Evolutionary conservation across 2,797 vertebrate species (phyloP).

Genomic region (Discoglossus pictus): DNA sequence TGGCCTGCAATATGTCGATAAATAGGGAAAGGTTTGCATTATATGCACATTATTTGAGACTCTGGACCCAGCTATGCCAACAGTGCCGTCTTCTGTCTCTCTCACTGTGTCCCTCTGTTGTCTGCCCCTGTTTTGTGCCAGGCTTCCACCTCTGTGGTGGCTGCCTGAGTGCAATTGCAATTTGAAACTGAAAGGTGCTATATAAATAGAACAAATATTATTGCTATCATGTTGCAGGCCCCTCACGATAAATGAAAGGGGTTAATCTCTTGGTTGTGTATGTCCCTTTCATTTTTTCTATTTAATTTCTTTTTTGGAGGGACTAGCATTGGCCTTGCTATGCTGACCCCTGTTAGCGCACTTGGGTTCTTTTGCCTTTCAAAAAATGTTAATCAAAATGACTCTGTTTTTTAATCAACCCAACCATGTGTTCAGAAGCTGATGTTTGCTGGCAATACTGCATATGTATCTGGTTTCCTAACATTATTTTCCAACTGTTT

Average conservation of each 20-base stretch:
- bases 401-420: no score
- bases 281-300: no score
- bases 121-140: neutral
- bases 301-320: no score
- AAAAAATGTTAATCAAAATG: no score
- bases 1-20: constrained; percentile 28
- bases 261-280: constrained; percentile 23
- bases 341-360: no score
- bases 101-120: neutral
- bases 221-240: constrained; percentile 19
- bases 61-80: neutral
- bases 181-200: constrained; percentile 43
- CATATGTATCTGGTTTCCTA: constrained; percentile 9
- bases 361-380: no score
- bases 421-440: no score
- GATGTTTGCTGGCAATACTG: constrained; percentile 11
- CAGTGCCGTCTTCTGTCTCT: neutral
- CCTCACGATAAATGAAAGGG: constrained; percentile 29
- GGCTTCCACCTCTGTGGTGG: constrained; percentile 10
- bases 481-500: neutral
- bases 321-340: no score
- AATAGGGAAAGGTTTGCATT: neutral
- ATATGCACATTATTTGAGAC: neutral
- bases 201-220: constrained; percentile 28
- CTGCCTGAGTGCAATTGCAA: constrained; percentile 21